Conservation (phyloP, 1,140 invertebrate species). For the Polypedilum pembai region DNA sequence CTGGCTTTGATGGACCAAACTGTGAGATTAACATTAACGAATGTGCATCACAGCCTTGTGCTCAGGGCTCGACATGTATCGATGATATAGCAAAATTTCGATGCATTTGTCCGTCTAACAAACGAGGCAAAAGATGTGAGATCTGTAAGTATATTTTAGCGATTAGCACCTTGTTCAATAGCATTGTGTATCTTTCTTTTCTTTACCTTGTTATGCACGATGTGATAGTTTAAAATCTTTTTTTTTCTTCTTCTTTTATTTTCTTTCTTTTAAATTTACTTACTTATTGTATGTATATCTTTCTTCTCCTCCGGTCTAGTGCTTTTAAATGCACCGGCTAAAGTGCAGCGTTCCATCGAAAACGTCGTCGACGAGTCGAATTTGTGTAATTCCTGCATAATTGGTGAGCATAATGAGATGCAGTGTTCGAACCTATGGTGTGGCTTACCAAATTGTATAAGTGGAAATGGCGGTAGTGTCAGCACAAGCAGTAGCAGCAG, state of each 20-base stretch:
- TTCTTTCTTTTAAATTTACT: neutral
- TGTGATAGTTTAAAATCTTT: neutral
- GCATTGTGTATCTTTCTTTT: neutral
- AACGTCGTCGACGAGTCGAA: constrained; percentile 48
- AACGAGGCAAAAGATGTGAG: constrained; percentile 64
- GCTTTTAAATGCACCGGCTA: constrained; percentile 41
- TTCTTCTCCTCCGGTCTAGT: constrained; percentile 33
- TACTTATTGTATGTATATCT: neutral
- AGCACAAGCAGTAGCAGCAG: constrained; percentile 43
- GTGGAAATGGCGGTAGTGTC: constrained; percentile 47
- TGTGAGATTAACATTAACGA: constrained; percentile 72
- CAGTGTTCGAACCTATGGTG: constrained; percentile 81
- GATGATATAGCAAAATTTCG: constrained; percentile 66
- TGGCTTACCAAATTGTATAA: constrained; percentile 69
- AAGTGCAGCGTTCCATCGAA: constrained; percentile 34
- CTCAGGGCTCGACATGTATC: constrained; percentile 73
- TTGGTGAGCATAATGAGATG: constrained; percentile 63
- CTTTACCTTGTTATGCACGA: constrained; percentile 15
- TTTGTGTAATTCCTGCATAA: constrained; percentile 71
- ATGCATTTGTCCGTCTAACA: constrained; percentile 72
- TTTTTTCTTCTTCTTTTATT: constrained; percentile 21
- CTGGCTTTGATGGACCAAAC: constrained; percentile 70
- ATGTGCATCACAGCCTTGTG: constrained; percentile 72
- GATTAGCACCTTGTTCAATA: neutral
- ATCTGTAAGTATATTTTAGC: constrained; percentile 39